Evolutionary conservation across 2,797 vertebrate genomes (phyloP), one percentile per base, ranked within the genome.

Genomic region (Lemur catta): DNA sequence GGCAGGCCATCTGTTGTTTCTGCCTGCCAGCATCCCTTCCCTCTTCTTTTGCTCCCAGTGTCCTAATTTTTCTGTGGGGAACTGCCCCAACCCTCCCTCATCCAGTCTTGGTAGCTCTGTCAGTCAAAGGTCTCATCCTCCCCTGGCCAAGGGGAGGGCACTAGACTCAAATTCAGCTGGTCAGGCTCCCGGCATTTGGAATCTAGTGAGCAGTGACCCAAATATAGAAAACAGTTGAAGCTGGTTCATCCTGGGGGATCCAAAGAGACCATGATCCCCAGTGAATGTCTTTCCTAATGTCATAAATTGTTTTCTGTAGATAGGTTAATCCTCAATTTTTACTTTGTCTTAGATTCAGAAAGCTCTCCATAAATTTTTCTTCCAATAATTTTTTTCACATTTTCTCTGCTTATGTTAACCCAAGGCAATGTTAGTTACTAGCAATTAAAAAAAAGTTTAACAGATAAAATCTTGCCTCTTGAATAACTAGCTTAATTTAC

Each of bases 391-490:
- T 46, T 69, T 95, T 84, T 74, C 0, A 4, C 5, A 74, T 74
- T 86, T 93, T 46, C 14, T 6, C 67, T 85, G 43, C 24, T 75
- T 69, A 52, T 75, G 35, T 91, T 93, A 93, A 84, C 13, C 67
- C 72, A 92, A 76, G 74, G 92, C 63, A 91, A 33, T 72, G n/a
- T 57, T 52, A 33, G 50, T 72, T 92, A 87, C 50, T 84, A 87
- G 46, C 26, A 86, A 48, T 93, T 79, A 35, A 65, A 84, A 94
- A 63, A 96, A 93, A 57, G 22, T 33, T 74, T 96, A 89, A 65
- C 78, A 75, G 69, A 89, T 93, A 94, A 93, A 93, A 93, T 92
- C 57, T 94, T 93, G 52, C 20, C 82, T 91, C 50, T 89, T 93
- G 46, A 93, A 24, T 61, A 93, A 86, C 38, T 93, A 76, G 28